A percentile compares a stretch with the other conserved stretches of the same genome.
phyloP scores from a whole-genome alignment of 2,888 invertebrate genomes.

The Stenchaetothrips biformis region DNA sequence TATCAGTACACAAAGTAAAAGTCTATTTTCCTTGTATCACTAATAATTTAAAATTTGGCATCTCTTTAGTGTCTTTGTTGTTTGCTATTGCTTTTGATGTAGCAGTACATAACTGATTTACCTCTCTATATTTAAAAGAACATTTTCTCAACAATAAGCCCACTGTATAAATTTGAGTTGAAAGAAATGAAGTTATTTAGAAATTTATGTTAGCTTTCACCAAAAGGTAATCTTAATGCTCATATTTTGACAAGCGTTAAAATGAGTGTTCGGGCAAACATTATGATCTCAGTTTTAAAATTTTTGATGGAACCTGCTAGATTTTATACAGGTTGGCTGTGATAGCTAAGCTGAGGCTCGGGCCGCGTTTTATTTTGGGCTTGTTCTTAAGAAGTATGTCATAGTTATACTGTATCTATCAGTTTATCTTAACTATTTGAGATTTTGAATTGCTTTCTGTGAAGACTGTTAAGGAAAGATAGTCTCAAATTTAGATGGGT shows the following conservation, averaged over 20 bases:
- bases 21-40: not conserved
- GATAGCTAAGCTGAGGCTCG: constrained; percentile 9
- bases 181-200: not conserved
- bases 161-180: too few relatives aligned
- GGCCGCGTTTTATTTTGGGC: not conserved
- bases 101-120: too few relatives aligned
- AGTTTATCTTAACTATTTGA: not conserved
- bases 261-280: not conserved
- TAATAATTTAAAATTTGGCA: not conserved
- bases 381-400: not conserved
- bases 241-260: not conserved
- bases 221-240: too few relatives aligned
- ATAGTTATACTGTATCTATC: not conserved
- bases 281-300: not conserved
- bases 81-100: too few relatives aligned
- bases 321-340: not conserved
- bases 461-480: not conserved
- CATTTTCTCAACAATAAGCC: too few relatives aligned
- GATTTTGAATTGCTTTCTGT: not conserved
- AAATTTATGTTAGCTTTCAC: not conserved
- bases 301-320: not conserved
- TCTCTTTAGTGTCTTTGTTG: too few relatives aligned
- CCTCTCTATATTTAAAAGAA: too few relatives aligned
- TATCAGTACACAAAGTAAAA: not conserved
- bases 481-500: not conserved